Evolutionary conservation across 1,140 invertebrate species (phyloP).

Genomic region (Solenopsis fugax): DNA sequence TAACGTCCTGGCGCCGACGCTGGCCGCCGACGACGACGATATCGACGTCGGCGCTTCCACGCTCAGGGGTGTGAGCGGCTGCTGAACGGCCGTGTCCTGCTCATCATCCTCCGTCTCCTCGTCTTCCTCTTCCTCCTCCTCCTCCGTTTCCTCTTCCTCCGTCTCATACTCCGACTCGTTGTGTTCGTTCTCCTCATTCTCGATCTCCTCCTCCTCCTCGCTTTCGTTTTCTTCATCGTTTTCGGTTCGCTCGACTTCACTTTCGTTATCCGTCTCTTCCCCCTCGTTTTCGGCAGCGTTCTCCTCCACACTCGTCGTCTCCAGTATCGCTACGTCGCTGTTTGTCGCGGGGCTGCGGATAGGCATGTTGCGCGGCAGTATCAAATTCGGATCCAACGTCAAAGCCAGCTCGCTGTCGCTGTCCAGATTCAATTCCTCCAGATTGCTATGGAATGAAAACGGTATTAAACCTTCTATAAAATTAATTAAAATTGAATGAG

Average conservation of each 20-base stretch:
- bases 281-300: slow-evolving; percentile 7
- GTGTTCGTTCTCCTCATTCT: slow-evolving; percentile 61
- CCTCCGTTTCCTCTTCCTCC: slow-evolving; percentile 67
- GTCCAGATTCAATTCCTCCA: slow-evolving; percentile 87
- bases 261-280: slow-evolving; percentile 59
- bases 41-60: slow-evolving; percentile 77
- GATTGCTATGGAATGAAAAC: slow-evolving; percentile 8
- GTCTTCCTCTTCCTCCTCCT: slow-evolving; percentile 62
- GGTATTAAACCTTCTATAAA: not conserved
- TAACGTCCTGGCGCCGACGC: not conserved
- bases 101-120: slow-evolving; percentile 78
- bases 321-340: slow-evolving; percentile 66
- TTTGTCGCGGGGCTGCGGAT: slow-evolving; percentile 85
- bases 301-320: slow-evolving; percentile 45
- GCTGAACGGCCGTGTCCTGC: slow-evolving; percentile 44
- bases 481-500: not conserved
- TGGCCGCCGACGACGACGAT: slow-evolving; percentile 60
- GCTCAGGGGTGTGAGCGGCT: slow-evolving; percentile 70
- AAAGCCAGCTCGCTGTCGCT: slow-evolving; percentile 91
- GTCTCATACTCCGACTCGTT: slow-evolving; percentile 41
- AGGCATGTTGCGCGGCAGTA: slow-evolving; percentile 86
- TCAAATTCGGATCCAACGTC: slow-evolving; percentile 93
- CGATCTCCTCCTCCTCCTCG: slow-evolving; percentile 42
- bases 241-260: slow-evolving; percentile 69
- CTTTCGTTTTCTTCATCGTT: slow-evolving; percentile 59